Base-by-base conservation (phyloP, 2,888 invertebrate species). In the Lottia gigantea region DNA sequence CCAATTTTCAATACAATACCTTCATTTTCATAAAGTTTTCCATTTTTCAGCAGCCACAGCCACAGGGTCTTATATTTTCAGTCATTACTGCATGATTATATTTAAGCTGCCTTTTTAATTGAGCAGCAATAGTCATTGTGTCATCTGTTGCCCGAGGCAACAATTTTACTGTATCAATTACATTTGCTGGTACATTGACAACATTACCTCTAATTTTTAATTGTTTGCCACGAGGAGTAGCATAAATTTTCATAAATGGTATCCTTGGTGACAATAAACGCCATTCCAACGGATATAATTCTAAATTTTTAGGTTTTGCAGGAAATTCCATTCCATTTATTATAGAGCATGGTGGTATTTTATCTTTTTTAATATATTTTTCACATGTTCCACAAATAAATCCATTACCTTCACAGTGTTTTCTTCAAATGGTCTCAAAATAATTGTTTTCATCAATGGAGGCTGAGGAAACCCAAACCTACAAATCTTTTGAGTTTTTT, bases 91-190 rank as follows among this genome's bases (percentile, higher is more conserved):
- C 55, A 45, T 55, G 23, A 23, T 61, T 67, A 19, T 67, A 62
- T 8, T 45, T 31, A 14, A 67, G 19, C 19, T 62, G 67, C 61
- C 67, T 26, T 31, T 67, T 45, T 3, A 67, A 23, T 40, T 67
- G 61, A 25, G 62, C 40, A 12, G 67, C 67, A 45, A 62, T 45
- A 8, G 67, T 67, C 62, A 45, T 46, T 40, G 67, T 67, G 64
- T 64, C 46, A 40, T 64, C 46, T 31, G 19, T 16, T 14, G 40
- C 16, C 45, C 64, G 15, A 19, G 46, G 64, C 6, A 64, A 45
- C 23, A 45, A 16, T 23, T n/a, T 8, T 6, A 64, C 64, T 15
- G 64, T 64, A 23, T 26, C 46, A 31, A 12, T 40, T 1, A 64
- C 64, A 64, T 64, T 45, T 40, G 45, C 63, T 19, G 63, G 63